A percentile compares a stretch with the other conserved stretches of the same genome.
phyloP scores from a whole-genome alignment of 1,140 invertebrate genomes.

The Trypoxylus dichotomus region DNA sequence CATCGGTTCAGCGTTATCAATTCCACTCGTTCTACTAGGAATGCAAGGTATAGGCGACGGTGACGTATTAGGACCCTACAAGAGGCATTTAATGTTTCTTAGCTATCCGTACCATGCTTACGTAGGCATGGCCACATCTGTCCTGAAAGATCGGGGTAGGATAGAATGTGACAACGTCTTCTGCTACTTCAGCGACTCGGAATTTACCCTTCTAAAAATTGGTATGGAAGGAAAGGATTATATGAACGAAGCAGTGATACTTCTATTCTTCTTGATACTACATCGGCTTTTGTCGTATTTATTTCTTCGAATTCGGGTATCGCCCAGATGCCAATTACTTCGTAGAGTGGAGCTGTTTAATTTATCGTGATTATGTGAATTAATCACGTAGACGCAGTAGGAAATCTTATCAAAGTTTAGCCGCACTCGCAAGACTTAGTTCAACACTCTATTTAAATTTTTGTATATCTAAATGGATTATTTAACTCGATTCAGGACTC shows the following conservation, averaged over 20 bases:
- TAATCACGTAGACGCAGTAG: too few relatives aligned
- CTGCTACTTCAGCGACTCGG: constrained; percentile 16
- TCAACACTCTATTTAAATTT: too few relatives aligned
- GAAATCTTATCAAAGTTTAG: too few relatives aligned
- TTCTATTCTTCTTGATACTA: background rate
- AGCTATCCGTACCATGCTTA: constrained; percentile 49
- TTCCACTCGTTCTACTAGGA: constrained; percentile 51
- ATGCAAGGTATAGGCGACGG: constrained; percentile 55
- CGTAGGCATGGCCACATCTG: background rate
- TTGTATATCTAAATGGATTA: too few relatives aligned
- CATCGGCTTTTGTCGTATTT: background rate
- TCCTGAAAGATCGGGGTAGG: background rate
- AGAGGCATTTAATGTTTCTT: constrained; percentile 60
- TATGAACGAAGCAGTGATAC: background rate
- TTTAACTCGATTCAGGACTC: too few relatives aligned
- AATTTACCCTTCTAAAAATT: background rate
- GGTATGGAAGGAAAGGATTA: background rate
- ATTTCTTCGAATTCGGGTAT: constrained; percentile 1
- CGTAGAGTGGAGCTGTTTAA: background rate
- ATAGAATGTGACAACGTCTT: constrained; percentile 8
- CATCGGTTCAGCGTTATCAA: constrained; percentile 50
- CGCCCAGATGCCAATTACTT: background rate
- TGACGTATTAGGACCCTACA: constrained; percentile 54
- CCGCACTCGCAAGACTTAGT: too few relatives aligned
- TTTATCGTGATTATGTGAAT: background rate